Base-by-base conservation (phyloP, 2,888 invertebrate species). In the Nomada fucata region DNA sequence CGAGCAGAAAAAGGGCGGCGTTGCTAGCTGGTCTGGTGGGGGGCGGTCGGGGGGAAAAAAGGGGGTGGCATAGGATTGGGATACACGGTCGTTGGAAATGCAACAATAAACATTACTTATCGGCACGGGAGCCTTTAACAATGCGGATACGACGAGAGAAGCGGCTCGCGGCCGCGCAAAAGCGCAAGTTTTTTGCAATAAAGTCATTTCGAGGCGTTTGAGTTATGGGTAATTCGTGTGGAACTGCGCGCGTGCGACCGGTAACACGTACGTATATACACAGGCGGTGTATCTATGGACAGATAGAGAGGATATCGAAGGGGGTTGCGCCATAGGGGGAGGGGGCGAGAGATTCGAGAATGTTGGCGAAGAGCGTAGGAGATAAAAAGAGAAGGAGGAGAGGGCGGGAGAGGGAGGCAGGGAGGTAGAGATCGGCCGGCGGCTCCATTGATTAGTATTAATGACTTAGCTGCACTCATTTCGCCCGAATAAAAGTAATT, bases 401-500 rank as follows among this genome's bases (percentile, higher is more conserved):
- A 5, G 3, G 13, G 59, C 0, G 26, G 2, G 68, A 23, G 42
- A 23, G 10, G 36, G 29, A 36, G 50, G 23, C 23, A 11, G 60
- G 50, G 36, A 42, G 9, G 44, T 44, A 47, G 73, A 53, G 64
- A 29, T 47, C 73, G 79, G 78, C 83, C 81, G 74, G 82, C 86
- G 88, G 85, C 83, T 85, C 92, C 93, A 93, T 94, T 94, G 93
- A 93, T 94, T 93, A 94, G 93, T 93, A 93, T 94, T 94, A 94
- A 93, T 93, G 93, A 93, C 93, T 93, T 93, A 93, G 93, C 93
- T 92, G 93, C 93, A 93, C 93, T 93, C 93, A 93, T 93, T 94
- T 93, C 91, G 91, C 92, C 93, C 93, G 93, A 93, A 93, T 94
- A 93, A 93, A 93, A 93, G 93, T 93, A 94, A 94, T 93, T 94